Evolutionary conservation across 2,888 invertebrate species (phyloP).

Genomic region (Netelia fuscicornis): DNA sequence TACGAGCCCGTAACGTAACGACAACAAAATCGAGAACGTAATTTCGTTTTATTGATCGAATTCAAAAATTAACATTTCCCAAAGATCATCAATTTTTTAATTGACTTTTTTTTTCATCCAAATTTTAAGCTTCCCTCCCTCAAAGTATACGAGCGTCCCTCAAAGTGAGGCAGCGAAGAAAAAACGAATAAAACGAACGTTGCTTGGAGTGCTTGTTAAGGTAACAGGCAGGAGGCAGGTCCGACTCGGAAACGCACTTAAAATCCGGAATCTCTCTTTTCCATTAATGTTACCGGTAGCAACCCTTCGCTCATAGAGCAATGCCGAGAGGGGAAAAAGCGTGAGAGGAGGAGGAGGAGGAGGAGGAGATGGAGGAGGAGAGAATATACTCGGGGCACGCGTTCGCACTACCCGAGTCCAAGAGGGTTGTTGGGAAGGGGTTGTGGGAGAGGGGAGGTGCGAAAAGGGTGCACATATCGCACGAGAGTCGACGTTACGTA

Average conservation of each 20-base stretch:
- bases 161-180: constrained; percentile 1
- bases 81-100: neutral
- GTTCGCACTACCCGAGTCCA: neutral
- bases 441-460: neutral
- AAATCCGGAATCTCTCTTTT: constrained; percentile 82
- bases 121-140: neutral
- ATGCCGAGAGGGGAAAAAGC: neutral
- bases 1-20: too few relatives aligned
- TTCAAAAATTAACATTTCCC: too few relatives aligned
- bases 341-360: neutral
- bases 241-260: constrained; percentile 82
- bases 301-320: constrained; percentile 75
- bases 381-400: neutral
- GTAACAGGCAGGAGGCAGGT: constrained; percentile 61
- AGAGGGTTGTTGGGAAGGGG: constrained; percentile 4
- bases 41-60: too few relatives aligned
- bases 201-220: constrained; percentile 62
- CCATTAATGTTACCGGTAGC: constrained; percentile 80
- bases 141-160: neutral
- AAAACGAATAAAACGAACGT: constrained; percentile 16
- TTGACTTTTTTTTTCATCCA: neutral
- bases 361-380: constrained; percentile 5
- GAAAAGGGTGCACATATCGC: neutral
- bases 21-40: too few relatives aligned
- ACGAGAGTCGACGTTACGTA: neutral